A percentile compares a stretch with the other conserved stretches of the same genome.
Evolutionary conservation across 2,888 invertebrate genomes (phyloP).

Genomic region (Archips xylosteana): DNA sequence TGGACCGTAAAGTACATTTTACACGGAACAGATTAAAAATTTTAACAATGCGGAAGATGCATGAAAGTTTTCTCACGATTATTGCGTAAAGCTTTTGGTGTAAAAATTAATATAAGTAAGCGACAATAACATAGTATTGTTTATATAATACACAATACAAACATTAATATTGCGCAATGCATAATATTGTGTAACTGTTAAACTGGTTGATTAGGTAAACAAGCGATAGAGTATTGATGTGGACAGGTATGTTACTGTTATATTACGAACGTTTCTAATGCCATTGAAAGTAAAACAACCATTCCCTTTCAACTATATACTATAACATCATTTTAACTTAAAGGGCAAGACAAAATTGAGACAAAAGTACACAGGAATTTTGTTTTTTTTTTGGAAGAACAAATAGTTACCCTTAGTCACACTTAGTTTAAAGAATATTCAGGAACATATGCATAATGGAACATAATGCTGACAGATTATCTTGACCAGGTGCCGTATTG

Average conservation of each 20-base stretch:
- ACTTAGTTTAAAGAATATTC: no score
- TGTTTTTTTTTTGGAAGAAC: no score
- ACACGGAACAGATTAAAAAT: constrained; percentile 24
- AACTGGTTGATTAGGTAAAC: constrained; percentile 33
- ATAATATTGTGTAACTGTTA: constrained; percentile 26
- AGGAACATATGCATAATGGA: no score
- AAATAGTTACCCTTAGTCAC: no score
- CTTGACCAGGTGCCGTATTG: background rate
- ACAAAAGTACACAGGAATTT: no score
- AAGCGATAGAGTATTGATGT: background rate
- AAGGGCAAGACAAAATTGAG: no score
- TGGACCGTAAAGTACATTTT: constrained; percentile 14
- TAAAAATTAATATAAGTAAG: constrained; percentile 40
- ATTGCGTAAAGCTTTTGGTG: constrained; percentile 37
- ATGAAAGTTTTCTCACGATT: constrained; percentile 43
- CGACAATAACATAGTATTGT: constrained; percentile 39
- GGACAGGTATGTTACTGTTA: background rate
- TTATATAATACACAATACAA: constrained; percentile 40
- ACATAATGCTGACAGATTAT: background rate
- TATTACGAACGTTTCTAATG: background rate
- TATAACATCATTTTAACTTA: no score
- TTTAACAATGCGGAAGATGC: constrained; percentile 39
- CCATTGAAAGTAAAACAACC: background rate
- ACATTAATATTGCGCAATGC: constrained; percentile 37
- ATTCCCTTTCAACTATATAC: no score